Conservation (phyloP, 2,113 vertebrate genomes). For the Atrichornis clamosus region DNA sequence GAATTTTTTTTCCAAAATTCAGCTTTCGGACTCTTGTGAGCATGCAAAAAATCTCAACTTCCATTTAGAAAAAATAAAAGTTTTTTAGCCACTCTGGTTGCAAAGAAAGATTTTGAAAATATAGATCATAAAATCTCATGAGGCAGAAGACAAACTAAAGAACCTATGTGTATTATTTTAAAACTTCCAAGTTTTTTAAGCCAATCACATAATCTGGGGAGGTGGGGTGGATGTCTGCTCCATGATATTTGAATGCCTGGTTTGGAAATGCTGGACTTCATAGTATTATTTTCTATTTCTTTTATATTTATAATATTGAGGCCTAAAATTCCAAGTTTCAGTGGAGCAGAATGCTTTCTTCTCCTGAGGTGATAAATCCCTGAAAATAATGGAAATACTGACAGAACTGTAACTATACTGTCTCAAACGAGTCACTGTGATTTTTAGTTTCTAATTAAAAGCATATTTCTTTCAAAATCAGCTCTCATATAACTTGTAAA, state of each 20-base stretch:
- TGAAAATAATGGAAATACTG: conserved; percentile 33
- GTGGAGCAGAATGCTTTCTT: neutral
- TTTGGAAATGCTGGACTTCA: neutral
- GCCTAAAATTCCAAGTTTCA: neutral
- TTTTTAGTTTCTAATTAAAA: conserved; percentile 52
- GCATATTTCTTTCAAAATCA: conserved; percentile 45
- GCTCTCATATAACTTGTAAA: conserved; percentile 27
- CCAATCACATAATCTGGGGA: neutral
- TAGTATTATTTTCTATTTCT: neutral
- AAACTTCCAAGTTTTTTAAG: neutral
- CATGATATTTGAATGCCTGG: neutral
- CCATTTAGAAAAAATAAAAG: neutral
- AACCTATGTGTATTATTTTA: neutral
- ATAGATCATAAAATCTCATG: neutral
- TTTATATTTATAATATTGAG: neutral
- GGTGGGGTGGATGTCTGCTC: neutral
- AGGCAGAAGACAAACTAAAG: neutral
- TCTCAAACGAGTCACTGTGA: conserved; percentile 5
- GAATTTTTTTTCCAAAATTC: neutral
- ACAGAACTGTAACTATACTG: neutral
- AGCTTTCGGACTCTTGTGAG: neutral
- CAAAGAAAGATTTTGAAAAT: neutral
- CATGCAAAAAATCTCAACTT: neutral
- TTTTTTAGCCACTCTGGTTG: neutral
- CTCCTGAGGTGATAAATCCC: conserved; percentile 29